phyloP scores from a whole-genome alignment of 2,797 vertebrate species.

The Cephalopachus bancanus region DNA sequence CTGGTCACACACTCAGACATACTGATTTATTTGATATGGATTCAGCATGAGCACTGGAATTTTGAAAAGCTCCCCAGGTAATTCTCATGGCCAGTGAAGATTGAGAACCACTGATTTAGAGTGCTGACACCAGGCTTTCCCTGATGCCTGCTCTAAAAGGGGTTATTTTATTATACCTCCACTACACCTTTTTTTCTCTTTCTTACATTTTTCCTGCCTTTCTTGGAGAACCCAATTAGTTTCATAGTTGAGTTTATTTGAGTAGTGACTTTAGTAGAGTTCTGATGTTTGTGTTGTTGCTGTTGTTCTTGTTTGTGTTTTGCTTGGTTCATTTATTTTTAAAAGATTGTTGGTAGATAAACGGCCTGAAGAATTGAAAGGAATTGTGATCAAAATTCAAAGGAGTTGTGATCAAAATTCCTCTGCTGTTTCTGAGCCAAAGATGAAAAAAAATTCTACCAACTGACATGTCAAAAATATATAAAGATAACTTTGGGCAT shows the following conservation, averaged over 20 bases:
- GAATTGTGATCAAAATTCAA: neutral
- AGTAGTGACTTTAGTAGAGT: neutral
- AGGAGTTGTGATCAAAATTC: neutral
- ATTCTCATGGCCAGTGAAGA: neutral
- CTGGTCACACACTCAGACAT: no score
- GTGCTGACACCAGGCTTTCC: neutral
- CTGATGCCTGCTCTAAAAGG: neutral
- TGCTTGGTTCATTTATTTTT: neutral
- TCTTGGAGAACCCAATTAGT: neutral
- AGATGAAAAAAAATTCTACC: neutral
- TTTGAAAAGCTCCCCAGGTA: neutral
- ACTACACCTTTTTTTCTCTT: no score
- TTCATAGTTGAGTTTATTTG: neutral
- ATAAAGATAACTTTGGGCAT: neutral
- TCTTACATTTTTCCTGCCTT: neutral
- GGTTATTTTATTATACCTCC: neutral
- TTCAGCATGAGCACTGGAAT: no score
- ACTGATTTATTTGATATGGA: neutral
- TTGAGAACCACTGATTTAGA: neutral
- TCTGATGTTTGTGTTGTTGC: neutral
- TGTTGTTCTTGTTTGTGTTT: neutral
- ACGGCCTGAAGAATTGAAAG: neutral
- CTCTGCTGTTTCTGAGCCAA: neutral
- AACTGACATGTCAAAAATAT: neutral
- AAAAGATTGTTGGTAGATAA: neutral